Conservation (phyloP, 2,888 invertebrate species). For the Oscheius myriophilus region DNA sequence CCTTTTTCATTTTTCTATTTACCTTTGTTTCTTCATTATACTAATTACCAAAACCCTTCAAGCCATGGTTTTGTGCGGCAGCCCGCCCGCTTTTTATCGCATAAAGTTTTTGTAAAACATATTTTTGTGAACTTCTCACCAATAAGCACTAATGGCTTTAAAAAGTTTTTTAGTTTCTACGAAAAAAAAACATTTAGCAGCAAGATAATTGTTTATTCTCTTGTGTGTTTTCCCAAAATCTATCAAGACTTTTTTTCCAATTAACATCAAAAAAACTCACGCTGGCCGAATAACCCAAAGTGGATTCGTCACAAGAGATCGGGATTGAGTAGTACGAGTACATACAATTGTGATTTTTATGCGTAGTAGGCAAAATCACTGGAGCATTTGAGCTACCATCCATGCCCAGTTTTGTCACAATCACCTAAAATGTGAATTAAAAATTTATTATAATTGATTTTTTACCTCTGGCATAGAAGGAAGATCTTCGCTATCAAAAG, state of each 20-base stretch:
- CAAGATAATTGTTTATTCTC: background rate
- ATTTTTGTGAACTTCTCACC: too few species aligned
- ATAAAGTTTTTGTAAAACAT: too few species aligned
- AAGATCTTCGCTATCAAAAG: conserved; percentile 2
- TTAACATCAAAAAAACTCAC: too few species aligned
- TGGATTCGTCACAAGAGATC: background rate
- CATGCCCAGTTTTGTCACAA: background rate
- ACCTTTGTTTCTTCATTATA: too few species aligned
- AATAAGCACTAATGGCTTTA: too few species aligned
- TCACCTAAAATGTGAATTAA: conserved; percentile 1
- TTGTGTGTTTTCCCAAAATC: too few species aligned
- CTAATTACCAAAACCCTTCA: too few species aligned
- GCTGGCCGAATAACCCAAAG: conserved; percentile 7
- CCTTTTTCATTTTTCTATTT: too few species aligned
- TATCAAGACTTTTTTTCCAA: too few species aligned
- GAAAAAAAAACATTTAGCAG: conserved; percentile 1
- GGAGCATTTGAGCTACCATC: background rate
- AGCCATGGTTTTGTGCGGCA: too few species aligned
- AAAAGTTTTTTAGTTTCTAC: too few species aligned
- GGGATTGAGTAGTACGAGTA: conserved; percentile 7
- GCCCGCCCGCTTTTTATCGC: too few species aligned
- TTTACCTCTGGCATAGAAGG: conserved; percentile 3
- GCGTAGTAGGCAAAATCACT: background rate
- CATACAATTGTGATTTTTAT: background rate
- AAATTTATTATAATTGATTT: background rate